Conservation (phyloP, 2,113 vertebrate genomes). For the Emydocephalus ijimae region DNA sequence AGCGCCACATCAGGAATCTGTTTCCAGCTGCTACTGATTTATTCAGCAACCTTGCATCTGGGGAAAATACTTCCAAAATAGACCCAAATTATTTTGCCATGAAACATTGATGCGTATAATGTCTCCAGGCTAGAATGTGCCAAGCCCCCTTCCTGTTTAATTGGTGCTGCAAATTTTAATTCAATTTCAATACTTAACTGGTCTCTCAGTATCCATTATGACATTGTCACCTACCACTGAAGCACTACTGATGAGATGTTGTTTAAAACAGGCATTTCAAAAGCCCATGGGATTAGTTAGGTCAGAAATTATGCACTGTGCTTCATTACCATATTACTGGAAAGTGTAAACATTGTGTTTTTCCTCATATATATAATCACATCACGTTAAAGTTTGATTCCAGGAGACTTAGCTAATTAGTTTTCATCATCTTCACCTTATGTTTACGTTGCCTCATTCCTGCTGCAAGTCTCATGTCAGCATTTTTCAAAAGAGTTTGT, state of each 20-base stretch:
- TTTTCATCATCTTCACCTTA: conserved; percentile 28
- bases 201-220: conserved; percentile 10
- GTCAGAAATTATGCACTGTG: conserved; percentile 37
- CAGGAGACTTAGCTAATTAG: conserved; percentile 29
- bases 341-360: conserved; percentile 36
- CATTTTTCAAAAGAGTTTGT: conserved; percentile 26
- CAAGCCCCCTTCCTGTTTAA: conserved; percentile 4
- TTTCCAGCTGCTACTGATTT: conserved; percentile 12
- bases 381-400: conserved; percentile 13
- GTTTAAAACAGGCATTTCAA: conserved; percentile 33
- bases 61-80: background rate
- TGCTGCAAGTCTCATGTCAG: conserved; percentile 17
- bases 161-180: conserved; percentile 17
- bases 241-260: conserved; percentile 16
- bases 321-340: conserved; percentile 16
- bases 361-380: conserved; percentile 24
- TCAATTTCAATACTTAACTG: conserved; percentile 16
- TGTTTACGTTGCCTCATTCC: conserved; percentile 31
- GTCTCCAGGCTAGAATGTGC: background rate
- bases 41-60: background rate
- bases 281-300: background rate
- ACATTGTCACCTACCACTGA: conserved; percentile 15
- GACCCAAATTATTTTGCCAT: background rate
- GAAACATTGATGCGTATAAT: background rate
- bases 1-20: background rate